Conservation (phyloP, 2,113 vertebrate genomes). For the Origma solitaria region DNA sequence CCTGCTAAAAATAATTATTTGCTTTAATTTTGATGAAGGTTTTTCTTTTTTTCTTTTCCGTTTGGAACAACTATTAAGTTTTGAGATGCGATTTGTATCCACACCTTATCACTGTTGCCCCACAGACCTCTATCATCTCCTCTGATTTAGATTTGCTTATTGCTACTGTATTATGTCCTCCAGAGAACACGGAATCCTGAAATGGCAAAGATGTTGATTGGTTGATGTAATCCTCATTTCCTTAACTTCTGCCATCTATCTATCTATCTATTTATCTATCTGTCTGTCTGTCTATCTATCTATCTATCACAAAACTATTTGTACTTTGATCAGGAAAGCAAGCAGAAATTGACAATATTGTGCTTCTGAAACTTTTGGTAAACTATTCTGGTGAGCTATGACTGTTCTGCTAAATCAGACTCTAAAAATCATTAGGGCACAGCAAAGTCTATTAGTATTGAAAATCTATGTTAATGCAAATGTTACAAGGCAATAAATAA, state of each 20-base stretch:
- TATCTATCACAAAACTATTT: background rate
- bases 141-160: background rate
- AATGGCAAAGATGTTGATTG: background rate
- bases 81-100: background rate
- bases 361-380: background rate
- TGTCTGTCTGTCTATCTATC: background rate
- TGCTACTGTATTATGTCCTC: background rate
- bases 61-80: background rate
- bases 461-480: background rate
- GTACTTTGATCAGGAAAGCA: background rate
- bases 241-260: background rate
- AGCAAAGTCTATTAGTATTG: background rate
- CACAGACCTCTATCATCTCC: background rate
- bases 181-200: background rate
- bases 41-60: background rate
- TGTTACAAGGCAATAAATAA: background rate
- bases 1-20: background rate
- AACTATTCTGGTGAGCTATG: background rate
- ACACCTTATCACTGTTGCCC: background rate
- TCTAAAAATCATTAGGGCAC: background rate
- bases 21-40: background rate
- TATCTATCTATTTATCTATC: background rate
- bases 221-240: background rate
- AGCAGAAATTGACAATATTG: background rate
- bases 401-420: background rate